Percentiles rank a stretch among this genome's conserved stretches.
Conservation (phyloP, 2,797 vertebrate species). For the Triplophysa bombifrons region DNA sequence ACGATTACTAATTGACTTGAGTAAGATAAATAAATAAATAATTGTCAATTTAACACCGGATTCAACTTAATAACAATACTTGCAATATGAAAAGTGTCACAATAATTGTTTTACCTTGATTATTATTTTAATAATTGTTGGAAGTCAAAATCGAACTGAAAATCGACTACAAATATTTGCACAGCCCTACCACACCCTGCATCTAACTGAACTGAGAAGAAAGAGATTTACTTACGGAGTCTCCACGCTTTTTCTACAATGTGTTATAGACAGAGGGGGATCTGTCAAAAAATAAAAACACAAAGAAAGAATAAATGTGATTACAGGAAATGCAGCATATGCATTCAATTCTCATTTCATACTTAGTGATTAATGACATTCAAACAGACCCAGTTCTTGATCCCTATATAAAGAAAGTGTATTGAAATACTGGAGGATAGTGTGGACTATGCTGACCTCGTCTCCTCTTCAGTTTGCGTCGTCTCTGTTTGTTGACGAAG, state of each 20-base stretch:
- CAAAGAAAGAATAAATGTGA: constrained; percentile 56
- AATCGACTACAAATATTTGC: too few relatives aligned
- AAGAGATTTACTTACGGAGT: constrained; percentile 90
- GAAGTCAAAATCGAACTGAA: too few relatives aligned
- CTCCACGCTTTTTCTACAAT: constrained; percentile 96
- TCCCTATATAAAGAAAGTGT: background rate
- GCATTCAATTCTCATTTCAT: too few relatives aligned
- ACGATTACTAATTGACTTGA: too few relatives aligned
- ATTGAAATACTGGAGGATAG: constrained; percentile 6
- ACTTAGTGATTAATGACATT: background rate
- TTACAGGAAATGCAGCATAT: background rate
- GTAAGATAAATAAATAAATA: too few relatives aligned
- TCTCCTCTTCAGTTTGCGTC: constrained; percentile 93
- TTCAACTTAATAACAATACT: too few relatives aligned
- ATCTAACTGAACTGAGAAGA: constrained; percentile 12
- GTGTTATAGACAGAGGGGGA: constrained; percentile 96
- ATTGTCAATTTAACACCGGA: too few relatives aligned
- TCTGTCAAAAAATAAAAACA: constrained; percentile 72
- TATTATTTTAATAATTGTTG: too few relatives aligned
- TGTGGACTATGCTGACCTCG: constrained; percentile 81
- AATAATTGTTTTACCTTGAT: too few relatives aligned
- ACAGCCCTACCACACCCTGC: background rate
- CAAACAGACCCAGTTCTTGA: background rate
- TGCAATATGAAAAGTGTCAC: too few relatives aligned
- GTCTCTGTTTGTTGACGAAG: constrained; percentile 97